phyloP scores from a whole-genome alignment of 1,140 invertebrate species.

The Papilio glaucus region DNA sequence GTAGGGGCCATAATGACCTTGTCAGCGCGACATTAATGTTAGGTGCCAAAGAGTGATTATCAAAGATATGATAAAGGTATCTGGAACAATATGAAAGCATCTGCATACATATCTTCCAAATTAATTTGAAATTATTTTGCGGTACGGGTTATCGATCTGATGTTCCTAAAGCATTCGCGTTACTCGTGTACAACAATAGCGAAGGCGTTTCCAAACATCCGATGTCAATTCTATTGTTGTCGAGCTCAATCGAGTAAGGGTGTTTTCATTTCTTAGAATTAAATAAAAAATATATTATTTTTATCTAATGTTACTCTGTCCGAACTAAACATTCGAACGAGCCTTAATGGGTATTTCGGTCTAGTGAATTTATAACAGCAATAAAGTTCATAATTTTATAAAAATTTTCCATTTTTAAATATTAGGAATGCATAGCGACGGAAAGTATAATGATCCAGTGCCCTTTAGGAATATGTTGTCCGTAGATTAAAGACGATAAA shows the following conservation, averaged over 20 bases:
- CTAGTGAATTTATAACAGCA: slow-evolving; percentile 79
- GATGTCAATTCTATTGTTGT: slow-evolving; percentile 79
- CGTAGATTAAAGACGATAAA: slow-evolving; percentile 77
- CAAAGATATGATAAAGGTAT: slow-evolving; percentile 73
- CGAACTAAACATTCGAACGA: slow-evolving; percentile 60
- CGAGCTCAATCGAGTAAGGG: slow-evolving; percentile 77
- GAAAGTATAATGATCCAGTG: slow-evolving; percentile 79
- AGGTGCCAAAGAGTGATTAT: slow-evolving; percentile 82
- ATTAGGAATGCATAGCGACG: slow-evolving; percentile 70
- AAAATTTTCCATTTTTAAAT: slow-evolving; percentile 73
- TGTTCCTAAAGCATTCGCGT: slow-evolving; percentile 77
- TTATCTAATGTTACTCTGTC: slow-evolving; percentile 71
- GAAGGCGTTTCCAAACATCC: slow-evolving; percentile 52
- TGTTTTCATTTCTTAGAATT: slow-evolving; percentile 66
- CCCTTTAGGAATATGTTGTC: slow-evolving; percentile 79
- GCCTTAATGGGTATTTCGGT: slow-evolving; percentile 66
- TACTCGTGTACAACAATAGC: slow-evolving; percentile 69
- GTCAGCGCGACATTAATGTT: slow-evolving; percentile 66
- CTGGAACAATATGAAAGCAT: slow-evolving; percentile 69
- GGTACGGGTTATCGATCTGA: slow-evolving; percentile 81
- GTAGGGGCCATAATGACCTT: slow-evolving; percentile 60
- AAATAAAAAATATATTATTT: slow-evolving; percentile 62
- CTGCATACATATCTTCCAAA: slow-evolving; percentile 77
- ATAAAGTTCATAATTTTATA: slow-evolving; percentile 79
- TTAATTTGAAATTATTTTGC: slow-evolving; percentile 74